These are phyloP conservation scores for Oxytorus armatus DNA, from an alignment of 2,888 invertebrate species.

Conservation along the genomic window DNA sequence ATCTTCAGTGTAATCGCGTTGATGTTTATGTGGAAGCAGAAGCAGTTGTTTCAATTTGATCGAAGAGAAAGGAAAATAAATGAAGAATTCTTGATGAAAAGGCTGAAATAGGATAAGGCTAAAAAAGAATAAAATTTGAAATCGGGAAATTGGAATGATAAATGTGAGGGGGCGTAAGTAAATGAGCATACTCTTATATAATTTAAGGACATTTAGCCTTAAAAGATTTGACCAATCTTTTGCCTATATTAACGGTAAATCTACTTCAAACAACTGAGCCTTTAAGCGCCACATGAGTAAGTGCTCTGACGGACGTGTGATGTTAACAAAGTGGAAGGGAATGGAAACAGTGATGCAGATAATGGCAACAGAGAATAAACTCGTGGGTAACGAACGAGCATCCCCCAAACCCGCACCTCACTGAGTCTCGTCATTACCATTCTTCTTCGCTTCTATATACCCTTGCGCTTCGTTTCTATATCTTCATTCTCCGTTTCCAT, in stretches of 20 bases:
- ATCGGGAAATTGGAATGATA: neutral
- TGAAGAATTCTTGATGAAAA: neutral
- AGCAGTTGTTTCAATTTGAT: neutral
- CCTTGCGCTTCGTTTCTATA: conserved; percentile 30
- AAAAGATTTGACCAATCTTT: conserved; percentile 28
- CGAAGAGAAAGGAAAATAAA: neutral
- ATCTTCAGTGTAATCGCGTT: neutral
- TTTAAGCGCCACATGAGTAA: conserved; percentile 52
- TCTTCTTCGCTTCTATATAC: conserved; percentile 53
- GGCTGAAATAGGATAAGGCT: neutral
- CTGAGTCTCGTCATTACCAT: conserved; percentile 57
- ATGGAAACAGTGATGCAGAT: conserved; percentile 41
- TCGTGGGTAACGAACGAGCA: conserved; percentile 42
- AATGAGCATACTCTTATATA: neutral
- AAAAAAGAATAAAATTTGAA: neutral
- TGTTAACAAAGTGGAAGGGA: neutral
- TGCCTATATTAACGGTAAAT: conserved; percentile 60
- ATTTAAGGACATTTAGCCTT: neutral
- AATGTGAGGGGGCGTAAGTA: neutral
- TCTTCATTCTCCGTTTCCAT: conserved; percentile 40
- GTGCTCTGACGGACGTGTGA: neutral
- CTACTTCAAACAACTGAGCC: conserved; percentile 51
- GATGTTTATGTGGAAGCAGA: neutral
- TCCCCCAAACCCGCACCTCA: conserved; percentile 25
- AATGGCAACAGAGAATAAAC: conserved; percentile 17